Conservation (phyloP, 2,797 vertebrate genomes). For the Cacajao melanocephalus region DNA sequence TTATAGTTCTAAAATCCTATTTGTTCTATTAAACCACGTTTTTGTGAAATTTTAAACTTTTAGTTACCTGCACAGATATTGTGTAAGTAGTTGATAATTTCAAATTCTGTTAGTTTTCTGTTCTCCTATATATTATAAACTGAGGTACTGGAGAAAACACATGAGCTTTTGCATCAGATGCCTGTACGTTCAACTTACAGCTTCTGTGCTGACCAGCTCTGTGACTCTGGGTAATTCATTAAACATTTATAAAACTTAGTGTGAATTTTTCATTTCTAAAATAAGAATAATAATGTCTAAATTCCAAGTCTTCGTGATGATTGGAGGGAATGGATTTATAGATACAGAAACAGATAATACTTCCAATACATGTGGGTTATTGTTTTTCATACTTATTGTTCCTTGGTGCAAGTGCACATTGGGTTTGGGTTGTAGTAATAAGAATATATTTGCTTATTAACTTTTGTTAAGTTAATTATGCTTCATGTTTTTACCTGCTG, state of each 20-base stretch:
- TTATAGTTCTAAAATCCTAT: not conserved
- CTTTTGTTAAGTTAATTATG: not conserved
- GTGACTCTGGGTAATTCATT: not conserved
- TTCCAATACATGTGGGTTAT: not conserved
- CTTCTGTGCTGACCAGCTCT: not conserved
- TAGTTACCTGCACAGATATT: not conserved
- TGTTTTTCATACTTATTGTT: not conserved
- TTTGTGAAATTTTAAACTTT: not conserved
- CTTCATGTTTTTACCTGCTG: not conserved
- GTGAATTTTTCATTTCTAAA: not conserved
- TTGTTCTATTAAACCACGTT: not conserved
- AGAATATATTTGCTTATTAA: not conserved
- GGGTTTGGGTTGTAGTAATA: not conserved
- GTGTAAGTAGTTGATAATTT: not conserved
- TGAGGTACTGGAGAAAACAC: not conserved
- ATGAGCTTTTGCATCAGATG: not conserved
- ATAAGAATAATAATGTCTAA: not conserved
- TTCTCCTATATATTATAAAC: not conserved
- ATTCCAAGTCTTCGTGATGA: not conserved
- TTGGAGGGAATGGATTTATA: not conserved
- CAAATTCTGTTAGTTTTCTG: not conserved
- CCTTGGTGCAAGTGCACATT: not conserved
- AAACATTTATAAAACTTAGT: not conserved
- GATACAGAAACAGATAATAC: accelerated
- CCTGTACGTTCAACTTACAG: not conserved